A percentile compares a stretch with the other conserved stretches of the same genome.
These are phyloP conservation scores for Dimorphilus gyrociliatus DNA, from an alignment of 2,888 invertebrate species.

Conservation along the genomic window DNA sequence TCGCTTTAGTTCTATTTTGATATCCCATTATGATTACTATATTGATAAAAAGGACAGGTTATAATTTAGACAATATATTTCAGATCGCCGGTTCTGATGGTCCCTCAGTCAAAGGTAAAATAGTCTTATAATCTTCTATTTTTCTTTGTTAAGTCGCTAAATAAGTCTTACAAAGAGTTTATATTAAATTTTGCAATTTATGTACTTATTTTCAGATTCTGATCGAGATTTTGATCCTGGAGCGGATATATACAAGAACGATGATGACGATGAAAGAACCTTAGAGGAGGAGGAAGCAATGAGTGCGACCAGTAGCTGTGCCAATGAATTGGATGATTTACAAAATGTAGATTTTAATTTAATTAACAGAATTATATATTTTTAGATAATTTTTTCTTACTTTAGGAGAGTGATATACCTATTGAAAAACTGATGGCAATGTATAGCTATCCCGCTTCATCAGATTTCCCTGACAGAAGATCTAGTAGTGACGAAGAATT, in stretches of 20 bases:
- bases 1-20: no score
- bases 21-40: no score
- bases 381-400: no score
- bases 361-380: background rate
- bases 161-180: no score
- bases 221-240: conserved; percentile 65
- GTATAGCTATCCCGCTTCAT: conserved; percentile 50
- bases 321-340: conserved; percentile 70
- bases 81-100: no score
- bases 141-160: no score
- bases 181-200: no score
- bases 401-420: conserved; percentile 82
- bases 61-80: no score
- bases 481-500: conserved; percentile 36
- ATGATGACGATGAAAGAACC: conserved; percentile 90
- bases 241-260: conserved; percentile 89
- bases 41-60: no score
- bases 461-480: conserved; percentile 16
- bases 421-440: conserved; percentile 75
- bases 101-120: no score
- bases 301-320: conserved; percentile 63
- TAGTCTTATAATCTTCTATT: no score
- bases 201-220: conserved; percentile 28
- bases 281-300: conserved; percentile 90
- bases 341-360: conserved; percentile 47